Conservation (phyloP, 2,888 invertebrate species). For the Tenthredo livida region DNA sequence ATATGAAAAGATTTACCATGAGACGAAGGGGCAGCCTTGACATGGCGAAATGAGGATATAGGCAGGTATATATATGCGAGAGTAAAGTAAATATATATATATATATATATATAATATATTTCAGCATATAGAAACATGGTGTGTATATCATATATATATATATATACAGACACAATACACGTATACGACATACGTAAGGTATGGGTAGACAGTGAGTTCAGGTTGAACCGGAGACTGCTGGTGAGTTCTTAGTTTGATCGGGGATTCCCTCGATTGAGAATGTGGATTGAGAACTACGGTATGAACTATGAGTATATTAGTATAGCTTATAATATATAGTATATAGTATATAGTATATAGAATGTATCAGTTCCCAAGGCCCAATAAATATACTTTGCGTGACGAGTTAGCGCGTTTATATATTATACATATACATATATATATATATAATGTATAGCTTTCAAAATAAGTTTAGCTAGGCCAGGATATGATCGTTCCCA, state of each 20-base stretch:
- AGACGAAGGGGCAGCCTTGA: constrained; percentile 29
- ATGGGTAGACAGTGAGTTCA: neutral
- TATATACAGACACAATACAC: neutral
- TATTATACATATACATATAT: neutral
- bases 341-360: neutral
- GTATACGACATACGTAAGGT: neutral
- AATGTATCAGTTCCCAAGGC: constrained; percentile 39
- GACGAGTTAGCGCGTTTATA: constrained; percentile 21
- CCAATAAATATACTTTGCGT: constrained; percentile 26
- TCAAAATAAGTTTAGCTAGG: constrained; percentile 24
- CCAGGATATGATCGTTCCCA: constrained; percentile 20
- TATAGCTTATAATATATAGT: neutral
- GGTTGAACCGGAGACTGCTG: constrained; percentile 17
- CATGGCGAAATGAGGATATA: constrained; percentile 43
- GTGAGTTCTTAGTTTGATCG: constrained; percentile 31
- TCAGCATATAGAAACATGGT: neutral
- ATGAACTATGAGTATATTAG: neutral
- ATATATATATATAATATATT: neutral
- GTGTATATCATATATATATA: neutral
- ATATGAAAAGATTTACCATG: constrained; percentile 30
- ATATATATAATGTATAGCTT: neutral
- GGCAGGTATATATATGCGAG: constrained; percentile 2
- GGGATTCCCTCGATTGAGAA: constrained; percentile 47
- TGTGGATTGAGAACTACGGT: constrained; percentile 22
- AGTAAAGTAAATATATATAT: constrained; percentile 12